Evolutionary conservation across 1,140 invertebrate genomes (phyloP), one percentile per base, ranked within the genome.

Genomic region (Heliconius himera): DNA sequence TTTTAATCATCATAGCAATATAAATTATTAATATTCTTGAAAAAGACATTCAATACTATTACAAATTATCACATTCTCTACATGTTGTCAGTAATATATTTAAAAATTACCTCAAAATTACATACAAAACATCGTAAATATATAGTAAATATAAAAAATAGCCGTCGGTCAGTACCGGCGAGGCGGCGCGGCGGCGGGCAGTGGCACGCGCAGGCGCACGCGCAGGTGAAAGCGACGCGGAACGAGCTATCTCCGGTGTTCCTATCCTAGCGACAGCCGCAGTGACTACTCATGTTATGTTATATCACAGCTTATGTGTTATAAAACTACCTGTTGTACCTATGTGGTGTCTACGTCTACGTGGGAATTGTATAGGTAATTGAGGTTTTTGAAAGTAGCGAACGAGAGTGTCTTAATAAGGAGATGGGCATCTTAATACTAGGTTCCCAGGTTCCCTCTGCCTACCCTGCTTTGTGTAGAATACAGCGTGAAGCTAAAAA

Each of bases 191-290:
- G 60, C 60, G n/a, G 49, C 60, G 76, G 51, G 77, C 46, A 49
- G 11, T 22, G 41, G 60, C 41, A 60, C 8, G 74, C 70, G 60
- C 41, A 60, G 8, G 74, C 70, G 70, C 74, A 20, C 71, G 81
- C 79, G 79, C 79, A 78, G 83, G 83, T 81, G 83, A 84, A 84
- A 84, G 83, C 83, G 79, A 54, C 26, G 76, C 76, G 80, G 80
- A 81, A 72, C 22, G 54, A 41, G 38, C 74, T 70, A 56, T 54
- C 74, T 76, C 74, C 74, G 54, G 74, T 76, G 33, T 76, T 76
- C 74, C 54, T 76, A 66, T 76, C 74, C 54, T 76, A 66, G 56
- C 74, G 56, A 29, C 60, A 20, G 29, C 73, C 56, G 13, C 9
- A 66, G 26, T 29, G 5, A n/a, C 8, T 60, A 22, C 26, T 66